phyloP scores from a whole-genome alignment of 2,888 invertebrate species.

The Drosophila leonis region DNA sequence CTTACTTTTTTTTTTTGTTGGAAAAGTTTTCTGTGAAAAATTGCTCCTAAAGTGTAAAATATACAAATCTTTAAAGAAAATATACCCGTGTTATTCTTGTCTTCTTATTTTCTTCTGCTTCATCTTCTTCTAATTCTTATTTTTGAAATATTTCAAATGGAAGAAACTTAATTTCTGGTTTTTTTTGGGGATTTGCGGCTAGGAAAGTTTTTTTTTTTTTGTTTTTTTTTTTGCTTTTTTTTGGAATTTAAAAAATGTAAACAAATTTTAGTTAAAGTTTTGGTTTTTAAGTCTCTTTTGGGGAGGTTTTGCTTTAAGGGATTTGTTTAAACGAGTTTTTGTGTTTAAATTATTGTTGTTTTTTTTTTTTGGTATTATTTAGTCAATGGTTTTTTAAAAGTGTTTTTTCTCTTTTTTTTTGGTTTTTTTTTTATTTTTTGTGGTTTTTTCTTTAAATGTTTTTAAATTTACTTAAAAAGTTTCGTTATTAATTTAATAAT shows the following conservation, averaged over 20 bases:
- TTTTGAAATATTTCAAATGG: constrained; percentile 50
- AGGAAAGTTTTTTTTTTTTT: constrained; percentile 32
- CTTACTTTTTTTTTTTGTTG: constrained; percentile 6
- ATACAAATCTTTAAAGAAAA: constrained; percentile 67
- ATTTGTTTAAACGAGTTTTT: constrained; percentile 64
- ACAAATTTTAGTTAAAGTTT: constrained; percentile 55
- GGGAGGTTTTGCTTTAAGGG: constrained; percentile 43
- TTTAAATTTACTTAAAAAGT: constrained; percentile 85
- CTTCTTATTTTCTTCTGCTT: constrained; percentile 28
- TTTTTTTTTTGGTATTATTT: constrained; percentile 62
- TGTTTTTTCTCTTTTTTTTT: constrained; percentile 68
- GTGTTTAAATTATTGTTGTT: constrained; percentile 70
- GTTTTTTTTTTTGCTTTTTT: constrained; percentile 38
- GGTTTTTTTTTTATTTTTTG: constrained; percentile 65
- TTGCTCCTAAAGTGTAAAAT: constrained; percentile 64
- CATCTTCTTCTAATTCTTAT: constrained; percentile 8
- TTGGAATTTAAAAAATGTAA: constrained; percentile 67
- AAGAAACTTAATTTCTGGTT: constrained; percentile 68
- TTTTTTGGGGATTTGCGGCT: constrained; percentile 26
- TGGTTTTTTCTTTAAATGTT: constrained; percentile 57
- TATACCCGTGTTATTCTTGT: constrained; percentile 69
- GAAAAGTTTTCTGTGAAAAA: constrained; percentile 40
- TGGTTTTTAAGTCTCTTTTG: constrained; percentile 45
- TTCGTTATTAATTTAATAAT: constrained; percentile 86
- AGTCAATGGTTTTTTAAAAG: constrained; percentile 69